Base-by-base conservation (phyloP, 2,113 vertebrate genomes). In the Brachypteracias leptosomus region DNA sequence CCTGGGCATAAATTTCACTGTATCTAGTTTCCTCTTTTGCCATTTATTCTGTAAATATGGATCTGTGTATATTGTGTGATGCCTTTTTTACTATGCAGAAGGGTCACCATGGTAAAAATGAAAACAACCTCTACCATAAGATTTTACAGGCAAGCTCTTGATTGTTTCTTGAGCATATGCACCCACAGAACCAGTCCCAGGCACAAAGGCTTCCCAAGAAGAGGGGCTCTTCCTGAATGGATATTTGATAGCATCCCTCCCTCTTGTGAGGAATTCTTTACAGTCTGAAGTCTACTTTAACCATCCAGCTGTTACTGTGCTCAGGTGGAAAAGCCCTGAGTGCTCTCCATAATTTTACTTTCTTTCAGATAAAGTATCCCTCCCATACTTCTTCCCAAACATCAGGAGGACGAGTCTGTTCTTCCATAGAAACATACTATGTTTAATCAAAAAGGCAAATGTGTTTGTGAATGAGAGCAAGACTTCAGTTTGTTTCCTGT, bases 31-130 rank as follows among this genome's bases (percentile, higher is more conserved):
- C 59, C 38, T 94, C 83, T 95, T 88, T 59, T 62, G 40, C 71
- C 77, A 90, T 85, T 90, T 92, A 89, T 46, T 88, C 55, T 95
- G 96, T 96, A 95, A 90, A 93, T 95, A 86, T 6, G 51, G 49
- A 92, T 77, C 46, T 85, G 8, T 97, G 66, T 93, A 91, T 54
- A 87, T 93, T 91, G 70, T 42, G 31, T 83, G 44, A 74, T 95
- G 16, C 51, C 85, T 76, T 71, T 87, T 82, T 65, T 70, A 89
- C 88, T 81, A 47, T 20, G 5, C 87, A 71, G 77, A 57, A 74
- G 51, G 70, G 62, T 79, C 63, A 40, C 71, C 24, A 3, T 71
- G 31, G 22, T 73, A 31, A 88, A 95, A 88, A 73, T 68, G 18
- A 90, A 90, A 92, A 71, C 52, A 81, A 28, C 25, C 24, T 70